Evolutionary conservation across 2,113 vertebrate genomes (phyloP).

Genomic region (Xyrauchen texanus): DNA sequence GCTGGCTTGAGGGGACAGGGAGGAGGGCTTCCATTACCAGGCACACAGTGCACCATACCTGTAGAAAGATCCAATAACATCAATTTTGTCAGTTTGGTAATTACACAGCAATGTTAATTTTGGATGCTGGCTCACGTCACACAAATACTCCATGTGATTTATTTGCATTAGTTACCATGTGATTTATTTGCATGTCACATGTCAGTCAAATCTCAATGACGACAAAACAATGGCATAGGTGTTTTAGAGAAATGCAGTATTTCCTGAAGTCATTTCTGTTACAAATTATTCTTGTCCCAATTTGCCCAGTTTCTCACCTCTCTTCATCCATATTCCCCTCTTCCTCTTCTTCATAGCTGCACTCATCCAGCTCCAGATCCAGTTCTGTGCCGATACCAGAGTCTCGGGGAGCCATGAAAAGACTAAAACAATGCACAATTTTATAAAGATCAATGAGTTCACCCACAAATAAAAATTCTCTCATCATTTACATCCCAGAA

Average conservation of each 20-base stretch:
- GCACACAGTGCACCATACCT: constrained; percentile 55
- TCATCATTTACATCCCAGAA: too few relatives aligned
- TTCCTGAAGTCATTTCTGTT: too few relatives aligned
- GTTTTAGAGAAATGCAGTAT: too few relatives aligned
- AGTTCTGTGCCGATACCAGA: constrained; percentile 55
- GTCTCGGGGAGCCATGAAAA: constrained; percentile 60
- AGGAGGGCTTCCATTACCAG: constrained; percentile 29
- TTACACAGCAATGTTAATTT: constrained; percentile 1
- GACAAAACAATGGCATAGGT: too few relatives aligned
- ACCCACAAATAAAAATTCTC: too few relatives aligned
- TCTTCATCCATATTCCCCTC: constrained; percentile 61
- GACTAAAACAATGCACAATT: constrained; percentile 36
- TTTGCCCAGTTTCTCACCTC: constrained; percentile 43
- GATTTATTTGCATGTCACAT: not conserved
- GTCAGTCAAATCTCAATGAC: too few relatives aligned
- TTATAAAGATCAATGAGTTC: not conserved
- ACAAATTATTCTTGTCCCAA: too few relatives aligned
- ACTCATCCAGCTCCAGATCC: constrained; percentile 59
- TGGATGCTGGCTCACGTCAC: not conserved
- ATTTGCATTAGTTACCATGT: not conserved
- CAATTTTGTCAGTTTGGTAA: not conserved
- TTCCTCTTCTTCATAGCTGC: constrained; percentile 56
- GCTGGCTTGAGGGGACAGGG: not conserved
- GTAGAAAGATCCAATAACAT: constrained; percentile 13
- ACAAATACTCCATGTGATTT: not conserved